Base-by-base conservation (phyloP, 30 jellyfish, hydroid and myxozoan species). In the Hydractinia symbiolongicarpus region DNA sequence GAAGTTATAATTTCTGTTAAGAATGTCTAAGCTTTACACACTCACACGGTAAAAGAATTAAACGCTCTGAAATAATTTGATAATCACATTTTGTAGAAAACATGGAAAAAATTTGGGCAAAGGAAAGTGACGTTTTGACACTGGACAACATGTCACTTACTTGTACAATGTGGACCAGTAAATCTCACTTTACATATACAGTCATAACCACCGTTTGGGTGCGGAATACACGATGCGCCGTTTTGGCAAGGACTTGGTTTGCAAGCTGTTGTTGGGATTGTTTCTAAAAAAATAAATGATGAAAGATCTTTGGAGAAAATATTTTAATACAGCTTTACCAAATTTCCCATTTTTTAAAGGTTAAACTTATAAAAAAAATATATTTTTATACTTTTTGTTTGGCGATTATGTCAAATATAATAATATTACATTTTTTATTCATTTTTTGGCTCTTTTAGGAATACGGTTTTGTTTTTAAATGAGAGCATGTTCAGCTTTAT, bases 121-220 rank as follows among this genome's bases (percentile, higher is more conserved):
- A 30, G 44, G 44, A 60, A 60, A 60, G 19, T 13, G 19, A 60
- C n/a, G 2, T 60, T 60, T 15, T 19, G n/a, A 16, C 19, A 60
- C 17, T 19, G 19, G 19, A 16, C 0, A 53, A 53, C 49, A 66
- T 7, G 53, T 0, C 52, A 77, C 96, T 61, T 67, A 93, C 99
- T 86, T 30, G 66, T 77, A 70, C 99, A 93, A 49, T 79, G 82
- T 4, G 99, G 99, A 0, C 99, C 99, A 30, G 99, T 93, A 82
- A 19, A 93, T 64, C 99, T 53, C 73, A 66, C 82, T 52, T 53
- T 61, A 83, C 99, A 93, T n/a, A 79, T 74, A 66, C 99, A 93
- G 57, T 87, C 96, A 81, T 87, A 93, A 9, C 76, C 85, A 8
- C 88, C 90, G 19, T 66, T 61, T 51, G 67, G 54, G 58, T 83